Evolutionary conservation across 2,888 invertebrate genomes (phyloP), one percentile per base, ranked within the genome.

Genomic region (Himalopsyche tibetana): DNA sequence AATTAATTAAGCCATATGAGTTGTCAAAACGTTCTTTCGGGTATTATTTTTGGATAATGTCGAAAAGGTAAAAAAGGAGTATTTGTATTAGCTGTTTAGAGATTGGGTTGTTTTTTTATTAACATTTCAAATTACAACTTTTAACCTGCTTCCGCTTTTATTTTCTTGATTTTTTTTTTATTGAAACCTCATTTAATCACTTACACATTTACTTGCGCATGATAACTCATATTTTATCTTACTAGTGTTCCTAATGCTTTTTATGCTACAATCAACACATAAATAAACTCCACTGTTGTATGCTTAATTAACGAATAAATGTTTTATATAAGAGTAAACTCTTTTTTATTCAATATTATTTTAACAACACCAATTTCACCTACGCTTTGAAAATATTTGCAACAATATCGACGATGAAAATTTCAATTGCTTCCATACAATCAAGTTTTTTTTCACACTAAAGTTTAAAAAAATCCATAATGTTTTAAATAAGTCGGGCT

Each of bases 11-110:
- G 15, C 15, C 15, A 51, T 51, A 51, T 15, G 2, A 51, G 12
- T 51, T 51, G 51, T 15, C 15, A 15, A 15, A 12, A 51, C 12
- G 0, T 2, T 51, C 15, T 51, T 51, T 15, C 4, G 6, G 45
- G 45, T 51, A 28, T 51, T 15, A 38, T 74, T 28, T 74, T 80
- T 17, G 40, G 63, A 82, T 82, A 82, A 40, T 82, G 17, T 82
- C 82, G 17, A 38, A 40, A 63, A 63, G 40, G 63, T 17, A 63
- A 82, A 82, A 42, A 82, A 82, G 82, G 82, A 82, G 82, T 82
- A 82, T 82, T 82, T 82, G 82, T 82, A 55, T 55, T 82, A 19
- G 82, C 82, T 82, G 45, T 63, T 12, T 82, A 63, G 82, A 82
- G n/a, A 63, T 82, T 38, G 82, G 82, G 69, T 40, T 63, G 74